Evolutionary conservation across 2,888 invertebrate genomes (phyloP), one percentile per base, ranked within the genome.

Genomic region (Heterodera filipjevi): DNA sequence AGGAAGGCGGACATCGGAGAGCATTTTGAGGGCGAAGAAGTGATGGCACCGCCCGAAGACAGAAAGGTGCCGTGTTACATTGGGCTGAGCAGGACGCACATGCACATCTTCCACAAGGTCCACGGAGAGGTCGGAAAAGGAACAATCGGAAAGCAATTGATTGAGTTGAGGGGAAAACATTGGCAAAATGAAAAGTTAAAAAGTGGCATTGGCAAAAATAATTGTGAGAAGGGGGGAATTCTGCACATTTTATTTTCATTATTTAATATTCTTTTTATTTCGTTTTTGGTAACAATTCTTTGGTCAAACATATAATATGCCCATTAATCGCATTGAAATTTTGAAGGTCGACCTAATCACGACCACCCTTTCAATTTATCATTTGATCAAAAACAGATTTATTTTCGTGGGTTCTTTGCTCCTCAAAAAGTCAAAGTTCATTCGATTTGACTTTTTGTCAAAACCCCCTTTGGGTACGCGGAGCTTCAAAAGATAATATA

Each of bases 11-110:
- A 95, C 87, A 92, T 95, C 66, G 92, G 95, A 77, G 94, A 94
- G 88, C 93, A 93, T 84, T 97, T 95, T 90, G 93, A 93, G 84
- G 97, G 97, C 89, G 94, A 95, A 91, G 95, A 97, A 91, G 94
- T 97, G 27, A 93, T 94, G 90, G 44, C 75, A 19, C 79, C 76
- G 70, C 59, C 59, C 27, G 93, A 94, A 84, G 94, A 94, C 77
- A 80, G 46, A 76, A 59, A 81, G 81, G 79, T 82, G 76, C 77
- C 81, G 12, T 82, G 82, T n/a, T 84, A 85, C 72, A 84, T 87
- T 46, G 87, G 86, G 0, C 77, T 87, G 12, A 87, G 84, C 14
- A 78, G 86, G 16, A 87, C 87, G 19, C 87, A 87, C 68, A 81
- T 87, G 71, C 84, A 87, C 77, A 83, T 87, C 16, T 82, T 87